These are phyloP conservation scores for Macaria notata DNA, from an alignment of 2,888 invertebrate genomes.

Conservation along the genomic window DNA sequence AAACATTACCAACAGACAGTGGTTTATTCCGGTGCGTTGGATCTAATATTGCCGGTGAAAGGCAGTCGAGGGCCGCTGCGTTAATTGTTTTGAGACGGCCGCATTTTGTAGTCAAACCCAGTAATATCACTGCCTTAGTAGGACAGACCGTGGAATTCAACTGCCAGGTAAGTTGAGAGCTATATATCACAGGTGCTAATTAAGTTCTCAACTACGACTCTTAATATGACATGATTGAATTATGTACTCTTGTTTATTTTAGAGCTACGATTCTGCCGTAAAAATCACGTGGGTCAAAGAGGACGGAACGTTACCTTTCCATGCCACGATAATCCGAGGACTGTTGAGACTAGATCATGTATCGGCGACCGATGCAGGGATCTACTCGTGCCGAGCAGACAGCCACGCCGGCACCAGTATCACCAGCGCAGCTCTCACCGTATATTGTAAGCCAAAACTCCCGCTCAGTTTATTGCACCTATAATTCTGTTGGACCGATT, in stretches of 20 bases:
- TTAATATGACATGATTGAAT: no score
- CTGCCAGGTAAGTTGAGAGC: constrained; percentile 83
- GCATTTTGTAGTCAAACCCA: constrained; percentile 92
- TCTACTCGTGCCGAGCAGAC: constrained; percentile 95
- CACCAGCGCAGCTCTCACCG: constrained; percentile 93
- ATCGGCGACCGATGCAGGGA: constrained; percentile 92
- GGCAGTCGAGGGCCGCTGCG: constrained; percentile 90
- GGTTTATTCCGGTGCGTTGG: constrained; percentile 96
- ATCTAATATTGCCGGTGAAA: constrained; percentile 93
- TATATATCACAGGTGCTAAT: not conserved
- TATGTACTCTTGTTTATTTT: constrained; percentile 35
- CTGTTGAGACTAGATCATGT: constrained; percentile 90
- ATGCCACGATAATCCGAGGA: constrained; percentile 69
- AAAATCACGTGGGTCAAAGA: constrained; percentile 79
- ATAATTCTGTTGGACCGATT: constrained; percentile 64
- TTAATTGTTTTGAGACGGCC: constrained; percentile 94
- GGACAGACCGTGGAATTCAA: constrained; percentile 93
- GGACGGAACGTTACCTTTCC: constrained; percentile 67
- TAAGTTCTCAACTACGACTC: no score
- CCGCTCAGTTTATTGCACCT: constrained; percentile 66
- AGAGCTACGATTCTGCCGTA: constrained; percentile 73
- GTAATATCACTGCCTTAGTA: constrained; percentile 90
- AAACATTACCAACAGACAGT: constrained; percentile 93
- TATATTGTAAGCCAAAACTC: constrained; percentile 90
- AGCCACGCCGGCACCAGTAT: constrained; percentile 94